Evolutionary conservation across 2,113 vertebrate species (phyloP).

Genomic region (Chloroceryle aenea): DNA sequence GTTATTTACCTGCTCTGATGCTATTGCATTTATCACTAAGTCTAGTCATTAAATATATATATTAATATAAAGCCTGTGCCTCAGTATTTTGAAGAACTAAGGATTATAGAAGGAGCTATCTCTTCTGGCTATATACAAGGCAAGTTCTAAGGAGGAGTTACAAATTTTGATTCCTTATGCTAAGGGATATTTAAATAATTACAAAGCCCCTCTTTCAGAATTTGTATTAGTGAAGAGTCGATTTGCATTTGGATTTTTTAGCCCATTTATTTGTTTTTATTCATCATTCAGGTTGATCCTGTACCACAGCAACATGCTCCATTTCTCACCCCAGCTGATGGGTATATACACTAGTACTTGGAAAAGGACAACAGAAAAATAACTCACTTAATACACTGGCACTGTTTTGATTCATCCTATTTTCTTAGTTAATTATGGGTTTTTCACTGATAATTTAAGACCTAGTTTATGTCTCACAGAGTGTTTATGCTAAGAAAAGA

Average conservation of each 20-base stretch:
- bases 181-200: background rate
- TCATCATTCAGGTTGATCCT: background rate
- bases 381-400: background rate
- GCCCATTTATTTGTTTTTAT: background rate
- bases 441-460: background rate
- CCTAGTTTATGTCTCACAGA: background rate
- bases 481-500: background rate
- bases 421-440: background rate
- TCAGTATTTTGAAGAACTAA: background rate
- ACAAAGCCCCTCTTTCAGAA: background rate
- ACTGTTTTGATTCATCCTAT: background rate
- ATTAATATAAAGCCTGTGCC: background rate
- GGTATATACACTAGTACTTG: background rate
- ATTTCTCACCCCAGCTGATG: background rate
- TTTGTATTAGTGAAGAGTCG: background rate
- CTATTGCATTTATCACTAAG: background rate
- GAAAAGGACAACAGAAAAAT: background rate
- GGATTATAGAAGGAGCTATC: background rate
- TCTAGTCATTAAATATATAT: background rate
- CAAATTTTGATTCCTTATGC: background rate
- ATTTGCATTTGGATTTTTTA: background rate
- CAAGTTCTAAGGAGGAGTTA: background rate
- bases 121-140: background rate
- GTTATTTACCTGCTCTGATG: background rate
- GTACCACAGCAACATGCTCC: background rate